A percentile compares a stretch with the other conserved stretches of the same genome.
Evolutionary conservation across 2,113 vertebrate species (phyloP).

Genomic region (Tylochromis polylepis): DNA sequence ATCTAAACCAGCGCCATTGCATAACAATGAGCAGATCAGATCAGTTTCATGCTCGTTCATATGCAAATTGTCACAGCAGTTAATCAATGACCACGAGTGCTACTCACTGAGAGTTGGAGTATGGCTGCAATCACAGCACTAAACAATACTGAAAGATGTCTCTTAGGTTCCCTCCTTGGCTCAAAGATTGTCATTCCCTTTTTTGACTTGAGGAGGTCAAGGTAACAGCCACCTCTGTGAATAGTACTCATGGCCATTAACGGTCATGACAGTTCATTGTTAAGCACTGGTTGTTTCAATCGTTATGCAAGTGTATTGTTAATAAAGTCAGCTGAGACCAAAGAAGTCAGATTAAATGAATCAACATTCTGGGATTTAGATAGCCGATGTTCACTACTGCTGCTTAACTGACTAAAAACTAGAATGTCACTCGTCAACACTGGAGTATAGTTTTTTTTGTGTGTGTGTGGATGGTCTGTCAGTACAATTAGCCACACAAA

Average conservation of each 20-base stretch:
- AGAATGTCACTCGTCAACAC: not conserved
- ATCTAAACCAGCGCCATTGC: not conserved
- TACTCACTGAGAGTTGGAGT: not conserved
- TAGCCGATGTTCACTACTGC: not conserved
- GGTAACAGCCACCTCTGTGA: not conserved
- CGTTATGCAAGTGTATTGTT: not conserved
- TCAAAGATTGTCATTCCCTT: not conserved
- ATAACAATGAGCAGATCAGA: not conserved
- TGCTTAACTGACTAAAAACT: not conserved
- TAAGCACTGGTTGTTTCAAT: not conserved
- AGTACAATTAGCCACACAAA: not conserved
- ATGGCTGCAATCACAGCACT: not conserved
- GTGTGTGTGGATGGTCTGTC: not conserved
- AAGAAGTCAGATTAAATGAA: not conserved
- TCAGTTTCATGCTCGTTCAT: not conserved
- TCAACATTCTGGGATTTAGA: not conserved
- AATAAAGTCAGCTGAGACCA: not conserved
- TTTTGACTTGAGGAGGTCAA: not conserved
- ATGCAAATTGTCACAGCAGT: not conserved
- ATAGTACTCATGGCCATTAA: not conserved
- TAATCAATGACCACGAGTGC: not conserved
- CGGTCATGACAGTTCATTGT: not conserved
- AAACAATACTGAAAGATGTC: not conserved
- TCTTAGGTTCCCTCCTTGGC: not conserved
- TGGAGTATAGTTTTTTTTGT: not conserved